phyloP scores from a whole-genome alignment of 30 jellyfish, hydroid and myxozoan genomes.

The Sanderia malayensis region DNA sequence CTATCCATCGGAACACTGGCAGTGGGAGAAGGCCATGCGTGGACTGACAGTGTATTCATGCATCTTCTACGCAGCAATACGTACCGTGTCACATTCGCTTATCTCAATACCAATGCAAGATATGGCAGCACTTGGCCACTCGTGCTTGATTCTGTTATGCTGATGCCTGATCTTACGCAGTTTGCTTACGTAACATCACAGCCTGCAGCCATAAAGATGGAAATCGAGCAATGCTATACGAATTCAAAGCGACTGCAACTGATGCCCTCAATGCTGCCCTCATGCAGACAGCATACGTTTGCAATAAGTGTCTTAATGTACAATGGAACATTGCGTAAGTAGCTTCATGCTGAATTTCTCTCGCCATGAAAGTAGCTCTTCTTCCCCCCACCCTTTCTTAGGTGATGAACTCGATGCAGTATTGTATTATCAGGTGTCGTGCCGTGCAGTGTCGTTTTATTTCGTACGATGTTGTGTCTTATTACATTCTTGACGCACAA shows the following conservation, averaged over 20 bases:
- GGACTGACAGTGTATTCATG: conserved; percentile 49
- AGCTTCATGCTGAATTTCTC: background rate
- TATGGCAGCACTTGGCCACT: conserved; percentile 94
- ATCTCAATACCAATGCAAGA: conserved; percentile 26
- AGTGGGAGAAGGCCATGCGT: conserved; percentile 66
- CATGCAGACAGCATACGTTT: conserved; percentile 74
- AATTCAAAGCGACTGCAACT: conserved; percentile 44
- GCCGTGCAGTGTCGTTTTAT: too few relatives aligned
- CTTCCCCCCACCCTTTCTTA: too few relatives aligned
- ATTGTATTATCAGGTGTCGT: too few relatives aligned
- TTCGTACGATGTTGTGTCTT: too few relatives aligned
- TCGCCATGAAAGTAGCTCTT: too few relatives aligned
- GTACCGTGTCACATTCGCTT: conserved; percentile 57
- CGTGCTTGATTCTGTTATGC: conserved; percentile 66
- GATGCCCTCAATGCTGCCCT: conserved; percentile 33
- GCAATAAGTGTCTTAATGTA: conserved; percentile 59
- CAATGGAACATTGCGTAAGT: conserved; percentile 79
- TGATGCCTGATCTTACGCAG: conserved; percentile 66
- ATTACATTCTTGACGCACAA: too few relatives aligned
- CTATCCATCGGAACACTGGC: conserved; percentile 47
- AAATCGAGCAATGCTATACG: conserved; percentile 51
- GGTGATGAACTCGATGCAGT: too few relatives aligned
- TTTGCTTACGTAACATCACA: conserved; percentile 37
- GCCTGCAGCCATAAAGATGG: conserved; percentile 35
- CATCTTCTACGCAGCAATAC: conserved; percentile 28